Conservation (phyloP, 2,888 invertebrate genomes). For the Agrochola litura region DNA sequence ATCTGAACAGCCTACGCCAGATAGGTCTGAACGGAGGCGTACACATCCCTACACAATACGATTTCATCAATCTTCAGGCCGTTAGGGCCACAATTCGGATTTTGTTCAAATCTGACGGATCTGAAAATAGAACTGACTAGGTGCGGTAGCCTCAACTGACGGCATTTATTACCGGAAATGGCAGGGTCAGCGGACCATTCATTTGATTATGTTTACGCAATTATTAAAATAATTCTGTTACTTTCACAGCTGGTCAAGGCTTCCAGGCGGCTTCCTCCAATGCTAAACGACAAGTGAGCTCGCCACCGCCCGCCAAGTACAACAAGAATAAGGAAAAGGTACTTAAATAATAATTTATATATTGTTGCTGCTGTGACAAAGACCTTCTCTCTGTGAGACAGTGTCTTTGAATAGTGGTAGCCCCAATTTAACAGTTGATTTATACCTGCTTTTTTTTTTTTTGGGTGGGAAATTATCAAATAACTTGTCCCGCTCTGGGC, state of each 20-base stretch:
- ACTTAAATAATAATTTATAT: constrained; percentile 10
- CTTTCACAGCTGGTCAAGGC: constrained; percentile 78
- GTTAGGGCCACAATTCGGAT: not conserved
- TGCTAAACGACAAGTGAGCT: constrained; percentile 85
- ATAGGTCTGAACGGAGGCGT: not conserved
- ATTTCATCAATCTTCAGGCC: not conserved
- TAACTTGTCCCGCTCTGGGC: too few relatives aligned
- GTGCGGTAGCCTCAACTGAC: not conserved
- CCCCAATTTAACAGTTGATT: too few relatives aligned
- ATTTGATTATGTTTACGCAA: constrained; percentile 8
- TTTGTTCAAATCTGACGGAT: not conserved
- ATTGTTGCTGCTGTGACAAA: not conserved
- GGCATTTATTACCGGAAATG: constrained; percentile 4
- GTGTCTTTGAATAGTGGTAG: too few relatives aligned
- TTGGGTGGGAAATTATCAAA: too few relatives aligned
- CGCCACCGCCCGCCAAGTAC: constrained; percentile 78
- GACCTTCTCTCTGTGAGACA: not conserved
- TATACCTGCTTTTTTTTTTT: too few relatives aligned
- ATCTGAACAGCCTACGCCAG: not conserved
- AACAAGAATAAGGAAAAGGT: constrained; percentile 88
- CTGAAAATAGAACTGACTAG: not conserved
- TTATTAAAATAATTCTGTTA: constrained; percentile 7
- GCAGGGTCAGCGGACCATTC: not conserved
- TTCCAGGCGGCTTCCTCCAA: constrained; percentile 68
- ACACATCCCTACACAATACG: not conserved